Conservation (phyloP, 1,140 invertebrate genomes). For the Drosophila guanche region DNA sequence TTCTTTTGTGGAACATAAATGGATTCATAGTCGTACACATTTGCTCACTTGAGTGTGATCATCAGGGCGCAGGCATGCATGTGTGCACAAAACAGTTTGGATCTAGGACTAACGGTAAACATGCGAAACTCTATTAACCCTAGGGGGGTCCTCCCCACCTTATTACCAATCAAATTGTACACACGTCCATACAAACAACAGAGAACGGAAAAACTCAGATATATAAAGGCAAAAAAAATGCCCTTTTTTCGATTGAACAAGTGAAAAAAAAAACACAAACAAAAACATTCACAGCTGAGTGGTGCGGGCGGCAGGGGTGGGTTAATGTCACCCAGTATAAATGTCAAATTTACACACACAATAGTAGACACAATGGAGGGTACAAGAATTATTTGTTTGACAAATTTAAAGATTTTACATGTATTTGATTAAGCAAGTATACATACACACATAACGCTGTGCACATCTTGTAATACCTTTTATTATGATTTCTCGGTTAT, state of each 20-base stretch:
- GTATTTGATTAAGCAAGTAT: constrained; percentile 28
- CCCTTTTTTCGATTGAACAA: background rate
- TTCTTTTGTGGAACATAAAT: no score
- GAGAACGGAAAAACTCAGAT: no score
- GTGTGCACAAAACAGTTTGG: no score
- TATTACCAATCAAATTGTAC: background rate
- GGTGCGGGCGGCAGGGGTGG: constrained; percentile 36
- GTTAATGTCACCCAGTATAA: background rate
- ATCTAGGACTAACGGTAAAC: no score
- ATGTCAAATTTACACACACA: constrained; percentile 10
- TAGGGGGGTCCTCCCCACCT: no score
- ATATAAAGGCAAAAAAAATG: no score
- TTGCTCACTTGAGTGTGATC: no score
- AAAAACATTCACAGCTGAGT: constrained; percentile 51
- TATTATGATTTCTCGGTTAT: constrained; percentile 21
- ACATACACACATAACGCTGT: constrained; percentile 28
- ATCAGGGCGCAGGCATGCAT: no score
- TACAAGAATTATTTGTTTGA: background rate
- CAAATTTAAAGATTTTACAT: constrained; percentile 23
- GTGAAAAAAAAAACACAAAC: constrained; percentile 26
- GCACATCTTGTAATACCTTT: constrained; percentile 10
- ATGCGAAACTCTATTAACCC: no score
- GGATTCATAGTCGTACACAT: no score
- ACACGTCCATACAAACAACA: background rate
- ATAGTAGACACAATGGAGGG: constrained; percentile 15